Base-by-base conservation (phyloP, 2,888 invertebrate species). In the Apoda limacodes region DNA sequence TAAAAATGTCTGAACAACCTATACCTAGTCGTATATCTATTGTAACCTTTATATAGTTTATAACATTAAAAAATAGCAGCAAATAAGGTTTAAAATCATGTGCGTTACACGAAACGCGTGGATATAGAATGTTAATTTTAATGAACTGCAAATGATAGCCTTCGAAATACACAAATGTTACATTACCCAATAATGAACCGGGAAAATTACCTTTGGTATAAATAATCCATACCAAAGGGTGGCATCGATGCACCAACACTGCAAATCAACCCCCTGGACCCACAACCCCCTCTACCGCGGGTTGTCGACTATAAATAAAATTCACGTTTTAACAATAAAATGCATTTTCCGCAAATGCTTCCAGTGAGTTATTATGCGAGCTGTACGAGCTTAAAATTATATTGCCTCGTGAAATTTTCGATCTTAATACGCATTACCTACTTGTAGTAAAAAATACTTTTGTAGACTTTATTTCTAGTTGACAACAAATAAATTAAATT, bases 261-360 rank as follows among this genome's bases (percentile, higher is more conserved):
- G 76, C 78, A 80, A 78, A 80, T 78, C 78, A 74, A 61, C 66
- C 65, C 57, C 64, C 63, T 53, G 48, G 42, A 33, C 30, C 45
- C 47, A 23, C 22, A 62, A 36, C 39, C 44, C 46, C 45, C 50
- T 50, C 57, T 49, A 56, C 64, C 68, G 62, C 61, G 59, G 61
- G 60, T 68, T 72, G 78, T 78, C 74, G 71, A 58, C 75, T 62
- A 78, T 80, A 80, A 78, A 78, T 78, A 80, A 80, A 80, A 78
- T 80, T 80, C 78, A 78, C 78, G 78, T 78, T 78, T 80, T 78
- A 80, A 78, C 78, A 80, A 80, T 80, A 80, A 80, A 80, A 78
- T 80, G 78, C 76, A 78, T 80, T 78, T 80, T 78, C 80, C 78
- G 76, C 78, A 78, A 80, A 80, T 78, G 78, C 74, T 74, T 60